These are phyloP conservation scores for Cataglyphis livida DNA, from an alignment of 2,888 invertebrate genomes.

Conservation along the genomic window DNA sequence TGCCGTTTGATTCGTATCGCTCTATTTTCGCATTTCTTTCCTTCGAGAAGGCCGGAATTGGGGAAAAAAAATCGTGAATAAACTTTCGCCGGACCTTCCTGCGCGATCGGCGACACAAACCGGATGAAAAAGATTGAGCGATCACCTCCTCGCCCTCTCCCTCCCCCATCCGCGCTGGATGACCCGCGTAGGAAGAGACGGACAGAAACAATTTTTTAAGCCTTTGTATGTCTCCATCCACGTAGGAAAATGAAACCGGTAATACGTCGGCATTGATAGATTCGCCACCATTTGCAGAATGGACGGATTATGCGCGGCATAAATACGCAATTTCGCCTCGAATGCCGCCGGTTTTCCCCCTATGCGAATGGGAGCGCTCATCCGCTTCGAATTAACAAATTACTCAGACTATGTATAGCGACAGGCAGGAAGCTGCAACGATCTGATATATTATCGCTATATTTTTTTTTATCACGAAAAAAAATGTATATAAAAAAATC, in stretches of 20 bases:
- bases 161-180: conserved; percentile 16
- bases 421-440: conserved; percentile 62
- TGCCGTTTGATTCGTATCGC: conserved; percentile 49
- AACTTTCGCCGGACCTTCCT: conserved; percentile 62
- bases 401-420: conserved; percentile 66
- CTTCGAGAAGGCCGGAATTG: conserved; percentile 51
- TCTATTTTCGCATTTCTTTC: conserved; percentile 32
- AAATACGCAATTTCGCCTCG: conserved; percentile 83
- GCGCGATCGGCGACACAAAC: conserved; percentile 39
- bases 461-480: not conserved
- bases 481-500: conserved; percentile 9
- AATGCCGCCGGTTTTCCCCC: conserved; percentile 70
- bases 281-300: conserved; percentile 82
- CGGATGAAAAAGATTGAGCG: conserved; percentile 80
- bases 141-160: conserved; percentile 74
- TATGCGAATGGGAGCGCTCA: conserved; percentile 70
- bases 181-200: conserved; percentile 62
- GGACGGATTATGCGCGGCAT: conserved; percentile 84
- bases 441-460: conserved; percentile 45
- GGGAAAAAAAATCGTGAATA: conserved; percentile 56
- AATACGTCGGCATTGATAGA: conserved; percentile 84
- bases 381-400: conserved; percentile 76
- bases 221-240: conserved; percentile 80
- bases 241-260: conserved; percentile 83
- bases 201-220: conserved; percentile 80